phyloP scores from a whole-genome alignment of 2,797 vertebrate species.

The Calcarius lapponicus region DNA sequence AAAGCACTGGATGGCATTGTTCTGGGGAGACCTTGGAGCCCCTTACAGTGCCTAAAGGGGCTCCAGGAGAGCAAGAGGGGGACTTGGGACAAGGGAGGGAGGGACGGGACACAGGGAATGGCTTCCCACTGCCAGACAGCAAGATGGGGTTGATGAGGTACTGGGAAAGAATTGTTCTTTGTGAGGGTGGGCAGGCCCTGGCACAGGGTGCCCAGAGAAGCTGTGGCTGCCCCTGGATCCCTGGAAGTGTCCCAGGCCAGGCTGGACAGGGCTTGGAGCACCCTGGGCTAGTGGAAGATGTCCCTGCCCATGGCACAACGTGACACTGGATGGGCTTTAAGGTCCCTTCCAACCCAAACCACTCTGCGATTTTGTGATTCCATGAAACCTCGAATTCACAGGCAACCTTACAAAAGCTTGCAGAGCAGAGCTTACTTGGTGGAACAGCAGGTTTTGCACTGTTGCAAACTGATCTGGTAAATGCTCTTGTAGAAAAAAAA shows the following conservation, averaged over 20 bases:
- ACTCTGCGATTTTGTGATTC: background rate
- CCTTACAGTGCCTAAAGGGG: background rate
- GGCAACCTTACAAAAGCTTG: background rate
- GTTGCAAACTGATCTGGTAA: background rate
- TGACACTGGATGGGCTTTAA: rapidly evolving
- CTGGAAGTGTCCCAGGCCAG: background rate
- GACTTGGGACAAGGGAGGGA: background rate
- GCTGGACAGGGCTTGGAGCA: rapidly evolving
- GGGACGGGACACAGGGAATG: background rate
- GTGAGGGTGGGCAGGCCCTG: rapidly evolving
- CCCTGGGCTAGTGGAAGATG: rapidly evolving
- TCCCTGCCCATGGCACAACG: background rate
- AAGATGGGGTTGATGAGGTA: background rate
- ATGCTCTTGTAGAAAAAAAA: background rate
- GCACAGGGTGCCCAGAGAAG: background rate
- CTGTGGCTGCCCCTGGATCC: background rate
- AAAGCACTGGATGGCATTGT: background rate
- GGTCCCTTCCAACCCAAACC: background rate
- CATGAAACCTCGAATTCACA: background rate
- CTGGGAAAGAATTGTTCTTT: rapidly evolving
- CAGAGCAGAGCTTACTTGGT: background rate
- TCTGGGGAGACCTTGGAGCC: background rate
- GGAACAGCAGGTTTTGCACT: background rate
- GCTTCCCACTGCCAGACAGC: background rate
- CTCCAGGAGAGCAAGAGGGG: background rate